Conservation (phyloP, 2,888 invertebrate species). For the Chrysolina haemoptera region DNA sequence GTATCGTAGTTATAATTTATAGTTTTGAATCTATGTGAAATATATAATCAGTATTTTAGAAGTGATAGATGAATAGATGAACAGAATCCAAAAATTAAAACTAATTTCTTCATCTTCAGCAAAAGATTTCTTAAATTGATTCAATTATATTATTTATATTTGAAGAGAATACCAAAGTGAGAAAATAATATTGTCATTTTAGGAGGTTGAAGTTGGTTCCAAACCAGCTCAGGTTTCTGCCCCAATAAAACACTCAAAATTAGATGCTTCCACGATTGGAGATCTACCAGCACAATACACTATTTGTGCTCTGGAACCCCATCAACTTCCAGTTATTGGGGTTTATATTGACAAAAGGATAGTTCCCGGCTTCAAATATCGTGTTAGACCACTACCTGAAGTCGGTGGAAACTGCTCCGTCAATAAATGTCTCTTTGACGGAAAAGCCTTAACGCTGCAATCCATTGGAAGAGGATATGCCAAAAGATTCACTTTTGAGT, state of each 20-base stretch:
- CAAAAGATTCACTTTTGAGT: constrained; percentile 81
- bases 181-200: constrained; percentile 12
- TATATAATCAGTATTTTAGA: no score
- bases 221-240: constrained; percentile 28
- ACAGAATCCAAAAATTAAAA: no score
- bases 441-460: constrained; percentile 77
- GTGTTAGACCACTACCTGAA: constrained; percentile 78
- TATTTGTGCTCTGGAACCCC: constrained; percentile 74
- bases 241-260: constrained; percentile 51
- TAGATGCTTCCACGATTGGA: constrained; percentile 76
- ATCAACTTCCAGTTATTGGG: constrained; percentile 81
- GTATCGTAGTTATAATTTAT: no score
- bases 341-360: constrained; percentile 82
- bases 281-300: constrained; percentile 79
- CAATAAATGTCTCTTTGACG: constrained; percentile 75
- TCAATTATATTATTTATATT: no score
- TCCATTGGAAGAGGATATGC: constrained; percentile 84
- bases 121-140: no score
- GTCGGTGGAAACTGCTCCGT: constrained; percentile 56
- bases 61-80: no score
- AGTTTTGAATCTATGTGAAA: no score
- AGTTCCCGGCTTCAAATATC: constrained; percentile 82
- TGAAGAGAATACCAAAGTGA: no score
- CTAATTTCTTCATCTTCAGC: no score
- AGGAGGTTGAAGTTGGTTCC: constrained; percentile 44